These are phyloP conservation scores for Trematomus loennbergii DNA, from an alignment of 2,113 vertebrate genomes.

Conservation along the genomic window DNA sequence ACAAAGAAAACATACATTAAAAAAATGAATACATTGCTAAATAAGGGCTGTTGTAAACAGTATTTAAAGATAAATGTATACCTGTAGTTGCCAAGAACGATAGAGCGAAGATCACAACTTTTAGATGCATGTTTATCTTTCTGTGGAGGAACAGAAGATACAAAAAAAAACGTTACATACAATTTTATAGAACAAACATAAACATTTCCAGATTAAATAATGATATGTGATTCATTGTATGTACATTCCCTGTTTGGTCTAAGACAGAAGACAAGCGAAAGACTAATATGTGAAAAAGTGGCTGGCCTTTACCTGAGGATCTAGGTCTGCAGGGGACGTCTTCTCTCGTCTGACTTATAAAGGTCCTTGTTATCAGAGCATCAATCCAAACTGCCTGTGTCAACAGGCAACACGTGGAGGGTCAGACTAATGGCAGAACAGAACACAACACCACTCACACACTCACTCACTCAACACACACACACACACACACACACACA, in stretches of 20 bases:
- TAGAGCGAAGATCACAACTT: slow-evolving; percentile 61
- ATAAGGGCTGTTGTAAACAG: neutral
- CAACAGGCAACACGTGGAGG: slow-evolving; percentile 89
- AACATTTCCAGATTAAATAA: neutral
- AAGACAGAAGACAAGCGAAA: slow-evolving; percentile 6
- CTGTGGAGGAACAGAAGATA: slow-evolving; percentile 57
- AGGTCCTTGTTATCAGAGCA: slow-evolving; percentile 83
- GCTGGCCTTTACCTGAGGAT: slow-evolving; percentile 55
- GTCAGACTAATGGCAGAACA: slow-evolving; percentile 72
- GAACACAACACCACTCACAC: slow-evolving; percentile 8
- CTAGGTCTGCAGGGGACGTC: slow-evolving; percentile 54
- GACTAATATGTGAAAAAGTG: slow-evolving; percentile 19
- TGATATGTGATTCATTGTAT: neutral
- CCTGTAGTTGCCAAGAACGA: slow-evolving; percentile 74
- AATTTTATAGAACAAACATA: neutral
- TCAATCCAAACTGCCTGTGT: slow-evolving; percentile 81
- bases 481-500: slow-evolving; percentile 31
- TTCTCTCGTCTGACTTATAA: slow-evolving; percentile 76
- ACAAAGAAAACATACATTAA: slow-evolving; percentile 5
- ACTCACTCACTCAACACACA: slow-evolving; percentile 13
- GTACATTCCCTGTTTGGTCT: neutral
- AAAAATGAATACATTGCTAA: neutral
- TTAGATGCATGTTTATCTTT: slow-evolving; percentile 69
- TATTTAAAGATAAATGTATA: slow-evolving; percentile 38
- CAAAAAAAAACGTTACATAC: slow-evolving; percentile 13